Base-by-base conservation (phyloP, 2,888 invertebrate genomes). In the Fragum sueziense region DNA sequence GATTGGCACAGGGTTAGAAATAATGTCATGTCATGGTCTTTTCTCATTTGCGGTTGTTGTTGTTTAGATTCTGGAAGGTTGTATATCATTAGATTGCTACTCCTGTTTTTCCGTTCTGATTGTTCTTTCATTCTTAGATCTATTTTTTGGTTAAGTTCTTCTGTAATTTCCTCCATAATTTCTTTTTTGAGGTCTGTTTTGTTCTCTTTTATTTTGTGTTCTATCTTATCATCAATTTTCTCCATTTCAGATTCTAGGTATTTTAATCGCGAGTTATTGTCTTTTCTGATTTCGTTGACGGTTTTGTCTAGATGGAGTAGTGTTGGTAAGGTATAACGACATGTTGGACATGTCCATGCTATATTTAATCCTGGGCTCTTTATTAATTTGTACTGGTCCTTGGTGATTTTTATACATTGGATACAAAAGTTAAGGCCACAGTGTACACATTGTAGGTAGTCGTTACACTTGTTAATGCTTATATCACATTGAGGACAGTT, bases 361-460 rank as follows among this genome's bases (percentile, higher is more conserved):
- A 57, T 22, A 25, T 57, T 57, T 27, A 57, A 14, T 11, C 57
- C 14, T 11, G 57, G 25, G 11, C 25, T 57, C 25, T 57, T 57
- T 22, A 25, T 57, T 25, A 57, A 6, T n/a, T 7, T 57, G 25
- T 27, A 27, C 14, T 57, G 57, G 2, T 57, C 57, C 9, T 22
- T 27, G 4, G 57, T 20, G 9, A 57, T 3, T 57, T 7, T 57
- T 57, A 27, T 57, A n/a, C 57, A 57, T 57, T 57, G n/a, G n/a
- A 27, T 57, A 57, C 57, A 57, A 25, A 57, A 57, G 25, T 57
- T 57, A 11, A 57, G 27, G n/a, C 57, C 57, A 25, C 57, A 57
- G 57, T 57, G 57, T 20, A 27, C 25, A 57, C 57, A 57, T 57
- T 22, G 22, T 7, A 57, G 27, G 14, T 25, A 27, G 57, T 22